Base-by-base conservation (phyloP, 2,113 vertebrate species). In the pig (Sus scrofa) region DNA sequence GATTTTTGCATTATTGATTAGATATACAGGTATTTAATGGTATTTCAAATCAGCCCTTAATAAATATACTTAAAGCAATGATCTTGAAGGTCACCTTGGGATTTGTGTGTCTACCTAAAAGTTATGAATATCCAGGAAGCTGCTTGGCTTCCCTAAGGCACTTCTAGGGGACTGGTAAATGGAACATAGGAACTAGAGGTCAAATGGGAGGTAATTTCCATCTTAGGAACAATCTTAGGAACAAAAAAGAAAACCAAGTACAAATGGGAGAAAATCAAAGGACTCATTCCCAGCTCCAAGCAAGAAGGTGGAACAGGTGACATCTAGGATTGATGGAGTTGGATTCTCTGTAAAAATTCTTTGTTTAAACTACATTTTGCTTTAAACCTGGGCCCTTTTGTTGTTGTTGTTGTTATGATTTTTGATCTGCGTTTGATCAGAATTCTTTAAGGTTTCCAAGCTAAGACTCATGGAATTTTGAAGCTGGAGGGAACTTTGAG, bases 351-450 rank as follows among this genome's bases (percentile, higher is more conserved):
- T 37, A 32, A 86, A 89, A 67, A 56, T 15, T 74, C 44, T 44
- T 67, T 84, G 13, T 84, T 77, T 88, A 91, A 94, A 94, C 39
- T 91, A 11, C 6, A 52, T n/a, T 78, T 89, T 94, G 44, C 71
- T 94, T 70, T 71, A 77, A 91, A 78, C 8, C 4, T 44, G n/a
- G 68, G 37, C 30, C 22, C 24, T 74, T 65, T 54, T 15, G 20
- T 50, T 56, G 30, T 85, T 71, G n/a, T n/a, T n/a, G n/a, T 89
- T 14, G n/a, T 87, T 70, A 34, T 85, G 24, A 88, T 11, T 97
- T 97, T 93, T 91, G 32, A 52, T 81, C 24, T 81, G 58, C 93
- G 68, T 91, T 93, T 74, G 22, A 37, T 79, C 52, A 85, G 50
- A 74, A 54, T 50, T 92, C 52, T 88, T 93, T 19, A 20, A 75